Evolutionary conservation across 2,888 invertebrate genomes (phyloP).

Genomic region (Nymphalis c-album): DNA sequence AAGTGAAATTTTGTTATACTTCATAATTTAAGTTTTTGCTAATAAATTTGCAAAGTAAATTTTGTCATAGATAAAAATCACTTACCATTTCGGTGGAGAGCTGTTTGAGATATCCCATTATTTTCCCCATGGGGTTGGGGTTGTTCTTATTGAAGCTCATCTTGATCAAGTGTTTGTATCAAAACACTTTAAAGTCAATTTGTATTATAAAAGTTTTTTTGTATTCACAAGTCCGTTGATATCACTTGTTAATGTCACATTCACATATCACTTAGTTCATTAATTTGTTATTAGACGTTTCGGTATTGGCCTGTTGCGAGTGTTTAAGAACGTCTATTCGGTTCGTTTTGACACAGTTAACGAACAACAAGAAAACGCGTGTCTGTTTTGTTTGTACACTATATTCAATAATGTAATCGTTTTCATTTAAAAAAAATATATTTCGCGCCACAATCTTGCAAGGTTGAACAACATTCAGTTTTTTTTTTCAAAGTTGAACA

Average conservation of each 20-base stretch:
- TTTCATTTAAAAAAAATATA: constrained; percentile 56
- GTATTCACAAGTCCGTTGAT: constrained; percentile 67
- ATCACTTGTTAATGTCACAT: constrained; percentile 59
- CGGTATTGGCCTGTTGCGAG: constrained; percentile 8
- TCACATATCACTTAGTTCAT: constrained; percentile 58
- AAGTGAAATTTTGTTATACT: not conserved
- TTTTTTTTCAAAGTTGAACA: constrained; percentile 49
- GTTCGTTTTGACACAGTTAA: constrained; percentile 62
- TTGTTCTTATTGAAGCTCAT: constrained; percentile 81
- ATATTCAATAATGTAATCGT: constrained; percentile 39
- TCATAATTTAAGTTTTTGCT: not conserved
- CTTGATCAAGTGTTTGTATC: constrained; percentile 51
- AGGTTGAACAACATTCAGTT: constrained; percentile 68
- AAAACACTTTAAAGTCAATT: constrained; percentile 42
- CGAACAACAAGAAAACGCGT: constrained; percentile 43
- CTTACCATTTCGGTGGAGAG: constrained; percentile 79
- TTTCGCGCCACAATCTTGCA: constrained; percentile 63
- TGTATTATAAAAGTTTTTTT: constrained; percentile 56
- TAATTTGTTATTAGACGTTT: constrained; percentile 27
- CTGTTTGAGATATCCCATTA: constrained; percentile 77
- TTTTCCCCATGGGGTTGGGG: constrained; percentile 77
- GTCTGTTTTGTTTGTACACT: constrained; percentile 41
- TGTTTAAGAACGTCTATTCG: constrained; percentile 35
- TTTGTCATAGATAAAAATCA: constrained; percentile 6
- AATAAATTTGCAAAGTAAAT: constrained; percentile 5